Evolutionary conservation across 2,797 vertebrate genomes (phyloP).

Genomic region (Sebastes kiyomatsui): DNA sequence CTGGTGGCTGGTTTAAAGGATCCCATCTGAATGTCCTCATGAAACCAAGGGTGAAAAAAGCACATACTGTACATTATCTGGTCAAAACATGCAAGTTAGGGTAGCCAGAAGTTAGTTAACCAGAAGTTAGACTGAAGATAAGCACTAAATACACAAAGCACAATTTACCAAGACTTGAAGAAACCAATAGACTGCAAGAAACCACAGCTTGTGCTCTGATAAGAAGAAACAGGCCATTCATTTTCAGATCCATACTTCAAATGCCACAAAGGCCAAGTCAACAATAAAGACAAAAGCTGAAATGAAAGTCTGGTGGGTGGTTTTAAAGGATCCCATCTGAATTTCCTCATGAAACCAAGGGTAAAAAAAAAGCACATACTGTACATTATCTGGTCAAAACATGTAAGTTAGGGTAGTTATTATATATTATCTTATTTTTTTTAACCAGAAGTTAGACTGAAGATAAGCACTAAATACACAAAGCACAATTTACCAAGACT

Average conservation of each 20-base stretch:
- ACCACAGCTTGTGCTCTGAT: neutral
- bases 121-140: slow-evolving; percentile 6
- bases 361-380: neutral
- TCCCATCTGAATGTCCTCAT: neutral
- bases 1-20: neutral
- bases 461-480: slow-evolving; percentile 28
- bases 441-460: neutral
- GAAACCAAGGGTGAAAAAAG: neutral
- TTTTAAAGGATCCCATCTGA: fast-evolving
- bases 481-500: neutral
- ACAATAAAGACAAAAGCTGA: neutral
- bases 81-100: neutral
- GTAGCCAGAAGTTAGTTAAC: neutral
- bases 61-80: neutral
- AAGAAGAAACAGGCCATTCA: neutral
- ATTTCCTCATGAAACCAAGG: neutral
- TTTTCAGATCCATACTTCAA: neutral
- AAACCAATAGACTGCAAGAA: neutral
- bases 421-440: neutral
- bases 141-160: slow-evolving; percentile 13
- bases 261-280: neutral
- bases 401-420: neutral
- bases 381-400: neutral
- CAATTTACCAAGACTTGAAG: neutral
- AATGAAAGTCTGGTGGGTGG: slow-evolving; percentile 9